Percentiles rank a stretch among this genome's conserved stretches.
Conservation (phyloP, 2,888 invertebrate genomes). For the Anarsia innoxiella region DNA sequence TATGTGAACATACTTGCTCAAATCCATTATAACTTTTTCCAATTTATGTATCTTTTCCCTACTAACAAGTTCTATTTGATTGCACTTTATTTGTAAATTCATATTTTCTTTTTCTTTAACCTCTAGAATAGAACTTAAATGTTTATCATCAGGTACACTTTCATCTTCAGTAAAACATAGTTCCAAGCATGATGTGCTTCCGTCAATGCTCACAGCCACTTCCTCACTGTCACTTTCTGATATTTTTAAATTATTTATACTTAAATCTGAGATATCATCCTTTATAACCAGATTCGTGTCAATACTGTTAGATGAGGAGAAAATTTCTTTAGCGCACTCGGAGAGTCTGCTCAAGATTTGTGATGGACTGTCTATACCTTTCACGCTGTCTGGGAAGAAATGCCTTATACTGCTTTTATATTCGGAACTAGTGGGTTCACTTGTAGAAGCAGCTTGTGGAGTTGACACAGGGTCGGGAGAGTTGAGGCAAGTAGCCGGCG, state of each 20-base stretch:
- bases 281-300: constrained; percentile 51
- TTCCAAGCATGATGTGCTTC: constrained; percentile 65
- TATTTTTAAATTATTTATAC: constrained; percentile 62
- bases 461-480: constrained; percentile 68
- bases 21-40: constrained; percentile 74
- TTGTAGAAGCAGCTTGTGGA: constrained; percentile 45
- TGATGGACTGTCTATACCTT: constrained; percentile 60
- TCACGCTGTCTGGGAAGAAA: constrained; percentile 67
- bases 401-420: constrained; percentile 53
- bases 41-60: constrained; percentile 66
- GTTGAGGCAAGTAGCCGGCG: constrained; percentile 77
- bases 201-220: constrained; percentile 62
- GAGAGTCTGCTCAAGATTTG: constrained; percentile 64
- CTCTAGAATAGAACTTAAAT: constrained; percentile 45
- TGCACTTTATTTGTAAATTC: constrained; percentile 71
- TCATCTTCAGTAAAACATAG: constrained; percentile 69
- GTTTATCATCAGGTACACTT: constrained; percentile 50
- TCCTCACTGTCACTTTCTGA: constrained; percentile 69
- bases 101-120: constrained; percentile 65
- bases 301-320: constrained; percentile 62
- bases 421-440: constrained; percentile 65
- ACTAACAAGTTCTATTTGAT: constrained; percentile 54
- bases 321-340: constrained; percentile 70
- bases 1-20: constrained; percentile 73
- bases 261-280: constrained; percentile 58